Evolutionary conservation across 2,888 invertebrate genomes (phyloP), one percentile per base, ranked within the genome.

Genomic region (Ornithoptera alexandrae): DNA sequence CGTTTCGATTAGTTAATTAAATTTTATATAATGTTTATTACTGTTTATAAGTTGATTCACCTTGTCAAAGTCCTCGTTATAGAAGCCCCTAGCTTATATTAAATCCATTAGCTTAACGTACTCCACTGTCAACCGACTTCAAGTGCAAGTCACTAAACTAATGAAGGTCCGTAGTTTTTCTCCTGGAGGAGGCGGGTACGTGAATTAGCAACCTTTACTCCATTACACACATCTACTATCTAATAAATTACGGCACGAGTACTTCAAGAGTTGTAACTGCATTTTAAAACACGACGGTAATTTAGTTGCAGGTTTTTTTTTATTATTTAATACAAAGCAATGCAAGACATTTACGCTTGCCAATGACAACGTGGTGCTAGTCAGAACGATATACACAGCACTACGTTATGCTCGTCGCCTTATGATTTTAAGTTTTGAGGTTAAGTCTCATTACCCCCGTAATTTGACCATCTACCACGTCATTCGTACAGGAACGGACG

Each of bases 111-210:
- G 74, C 77, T 75, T 75, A 78, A 77, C 78, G 78, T 77, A 76
- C 72, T 74, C 77, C 72, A 74, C 70, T 72, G 70, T 69, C 68
- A 72, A 70, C 67, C 67, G 70, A 72, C 68, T 75, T 76, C 73
- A 78, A 77, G 78, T 84, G 88, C 90, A 88, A 90, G 89, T 89
- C 90, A 90, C 83, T 77, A 79, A 82, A 87, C 85, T 85, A 88
- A 89, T 89, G 88, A 87, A 84, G 79, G 75, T 65, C 73, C 72
- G 74, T 78, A 81, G 82, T 50, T 85, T 85, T 89, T 84, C 81
- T 75, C 76, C 74, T 36, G 46, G 56, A 36, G 61, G 36, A 74
- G 78, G 77, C 77, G 74, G 76, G 79, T 81, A 78, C 81, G 79
- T 77, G 80, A 81, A 73, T 75, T 75, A 75, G 70, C 70, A 71